phyloP scores from a whole-genome alignment of 1,140 invertebrate genomes.

The Gonatopus flavifemur region DNA sequence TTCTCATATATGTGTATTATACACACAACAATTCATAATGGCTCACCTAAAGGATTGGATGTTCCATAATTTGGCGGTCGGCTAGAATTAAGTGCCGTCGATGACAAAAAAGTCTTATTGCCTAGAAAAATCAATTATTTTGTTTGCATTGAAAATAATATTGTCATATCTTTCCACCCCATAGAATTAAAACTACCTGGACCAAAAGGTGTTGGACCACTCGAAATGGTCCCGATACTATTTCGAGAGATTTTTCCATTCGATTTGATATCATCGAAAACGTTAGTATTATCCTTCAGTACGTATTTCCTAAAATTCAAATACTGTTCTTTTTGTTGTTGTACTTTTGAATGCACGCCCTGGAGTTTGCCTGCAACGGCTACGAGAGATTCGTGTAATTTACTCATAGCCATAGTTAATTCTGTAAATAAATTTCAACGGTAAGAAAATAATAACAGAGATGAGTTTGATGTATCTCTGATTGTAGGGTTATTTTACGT shows the following conservation, averaged over 20 bases:
- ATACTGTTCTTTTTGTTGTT: constrained; percentile 81
- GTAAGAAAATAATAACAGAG: not conserved
- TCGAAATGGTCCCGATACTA: constrained; percentile 50
- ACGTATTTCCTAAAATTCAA: constrained; percentile 77
- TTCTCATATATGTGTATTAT: not conserved
- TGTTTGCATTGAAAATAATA: too few species aligned
- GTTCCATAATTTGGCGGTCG: constrained; percentile 46
- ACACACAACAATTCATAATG: constrained; percentile 12
- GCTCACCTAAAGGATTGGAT: constrained; percentile 52
- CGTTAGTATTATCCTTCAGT: constrained; percentile 75
- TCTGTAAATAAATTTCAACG: constrained; percentile 58
- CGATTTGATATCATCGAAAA: constrained; percentile 66
- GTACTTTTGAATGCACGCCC: constrained; percentile 73
- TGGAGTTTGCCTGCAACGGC: constrained; percentile 82
- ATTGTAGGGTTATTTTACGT: constrained; percentile 8
- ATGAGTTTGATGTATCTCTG: not conserved
- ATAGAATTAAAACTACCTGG: constrained; percentile 41
- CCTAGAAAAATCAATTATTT: constrained; percentile 37
- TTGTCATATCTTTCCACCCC: not conserved
- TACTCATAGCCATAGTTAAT: constrained; percentile 70
- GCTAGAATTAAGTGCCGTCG: constrained; percentile 38
- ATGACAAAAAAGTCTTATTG: constrained; percentile 50
- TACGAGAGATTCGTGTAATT: constrained; percentile 82
- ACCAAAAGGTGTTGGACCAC: constrained; percentile 64
- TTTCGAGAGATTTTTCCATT: constrained; percentile 40